Conservation (phyloP, 2,888 invertebrate genomes). For the Sicus ferrugineus region DNA sequence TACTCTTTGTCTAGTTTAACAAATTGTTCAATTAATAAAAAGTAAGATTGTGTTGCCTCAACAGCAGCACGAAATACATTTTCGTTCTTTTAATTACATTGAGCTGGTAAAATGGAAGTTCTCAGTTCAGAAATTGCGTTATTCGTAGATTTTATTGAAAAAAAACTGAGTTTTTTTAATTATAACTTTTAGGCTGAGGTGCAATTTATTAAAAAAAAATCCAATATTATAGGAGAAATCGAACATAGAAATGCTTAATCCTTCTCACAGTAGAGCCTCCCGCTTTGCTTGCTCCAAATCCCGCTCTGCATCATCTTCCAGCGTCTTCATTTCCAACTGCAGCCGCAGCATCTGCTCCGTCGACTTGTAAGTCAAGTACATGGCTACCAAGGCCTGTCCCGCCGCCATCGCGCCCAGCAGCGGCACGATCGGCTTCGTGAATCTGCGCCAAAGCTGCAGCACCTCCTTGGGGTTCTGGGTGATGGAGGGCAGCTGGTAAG, state of each 20-base stretch:
- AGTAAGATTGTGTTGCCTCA: too few relatives aligned
- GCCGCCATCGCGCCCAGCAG: constrained; percentile 66
- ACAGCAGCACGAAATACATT: too few relatives aligned
- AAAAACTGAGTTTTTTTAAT: too few relatives aligned
- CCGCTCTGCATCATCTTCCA: constrained; percentile 40
- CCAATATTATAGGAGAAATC: too few relatives aligned
- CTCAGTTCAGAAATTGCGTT: too few relatives aligned
- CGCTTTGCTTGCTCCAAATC: too few relatives aligned
- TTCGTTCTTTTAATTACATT: too few relatives aligned
- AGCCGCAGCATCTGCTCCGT: constrained; percentile 63
- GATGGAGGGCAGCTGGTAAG: constrained; percentile 73
- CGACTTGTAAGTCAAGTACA: constrained; percentile 72
- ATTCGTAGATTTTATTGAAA: too few relatives aligned
- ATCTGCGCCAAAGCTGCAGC: constrained; percentile 66
- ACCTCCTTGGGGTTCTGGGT: constrained; percentile 68
- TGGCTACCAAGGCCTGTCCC: constrained; percentile 68
- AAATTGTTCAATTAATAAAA: neutral
- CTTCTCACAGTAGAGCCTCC: too few relatives aligned
- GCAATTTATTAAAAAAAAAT: neutral
- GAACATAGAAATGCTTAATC: too few relatives aligned
- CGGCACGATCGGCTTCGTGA: constrained; percentile 68
- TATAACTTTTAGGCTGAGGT: too few relatives aligned
- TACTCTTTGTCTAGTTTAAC: constrained; percentile 9
- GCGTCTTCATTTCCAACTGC: constrained; percentile 51
- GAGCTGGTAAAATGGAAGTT: too few relatives aligned